These are phyloP conservation scores for Stenoptilia bipunctidactyla DNA, from an alignment of 2,888 invertebrate species.

Conservation along the genomic window DNA sequence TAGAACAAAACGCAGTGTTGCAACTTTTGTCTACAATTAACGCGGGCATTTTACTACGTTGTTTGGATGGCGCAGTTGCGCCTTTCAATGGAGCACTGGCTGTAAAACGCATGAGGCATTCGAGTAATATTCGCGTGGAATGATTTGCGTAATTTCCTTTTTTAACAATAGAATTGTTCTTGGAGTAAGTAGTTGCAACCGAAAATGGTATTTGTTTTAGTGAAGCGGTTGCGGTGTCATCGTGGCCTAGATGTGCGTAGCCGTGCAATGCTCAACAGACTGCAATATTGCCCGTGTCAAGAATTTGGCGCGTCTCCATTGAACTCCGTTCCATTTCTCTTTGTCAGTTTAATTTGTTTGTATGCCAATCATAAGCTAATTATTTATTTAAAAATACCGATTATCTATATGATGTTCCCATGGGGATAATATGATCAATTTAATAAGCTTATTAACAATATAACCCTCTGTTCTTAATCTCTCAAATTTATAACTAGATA, in stretches of 20 bases:
- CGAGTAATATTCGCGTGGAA: conserved; percentile 11
- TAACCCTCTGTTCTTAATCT: too few species aligned
- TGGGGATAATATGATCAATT: too few species aligned
- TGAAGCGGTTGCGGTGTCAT: conserved; percentile 18
- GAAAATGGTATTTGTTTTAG: conserved; percentile 5
- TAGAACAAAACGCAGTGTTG: conserved; percentile 10
- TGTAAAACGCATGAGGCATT: too few species aligned
- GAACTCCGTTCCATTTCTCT: too few species aligned
- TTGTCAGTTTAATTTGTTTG: too few species aligned
- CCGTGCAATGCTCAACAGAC: conserved; percentile 26
- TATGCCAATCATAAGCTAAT: too few species aligned
- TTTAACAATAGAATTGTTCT: conserved; percentile 5
- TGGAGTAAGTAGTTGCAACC: conserved; percentile 7
- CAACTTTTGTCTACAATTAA: neutral
- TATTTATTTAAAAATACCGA: too few species aligned
- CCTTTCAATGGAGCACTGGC: conserved; percentile 4
- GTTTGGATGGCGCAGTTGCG: conserved; percentile 21
- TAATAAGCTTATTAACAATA: too few species aligned
- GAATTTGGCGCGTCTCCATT: conserved; percentile 10
- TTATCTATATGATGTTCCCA: too few species aligned
- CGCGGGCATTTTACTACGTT: conserved; percentile 7
- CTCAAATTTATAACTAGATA: too few species aligned
- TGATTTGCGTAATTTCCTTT: conserved; percentile 10
- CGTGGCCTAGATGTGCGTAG: conserved; percentile 30
- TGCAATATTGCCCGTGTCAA: conserved; percentile 24